Percentiles rank a stretch among this genome's conserved stretches.
These are phyloP conservation scores for Rhizomys pruinosus DNA, from an alignment of 2,113 vertebrate species.

Conservation along the genomic window DNA sequence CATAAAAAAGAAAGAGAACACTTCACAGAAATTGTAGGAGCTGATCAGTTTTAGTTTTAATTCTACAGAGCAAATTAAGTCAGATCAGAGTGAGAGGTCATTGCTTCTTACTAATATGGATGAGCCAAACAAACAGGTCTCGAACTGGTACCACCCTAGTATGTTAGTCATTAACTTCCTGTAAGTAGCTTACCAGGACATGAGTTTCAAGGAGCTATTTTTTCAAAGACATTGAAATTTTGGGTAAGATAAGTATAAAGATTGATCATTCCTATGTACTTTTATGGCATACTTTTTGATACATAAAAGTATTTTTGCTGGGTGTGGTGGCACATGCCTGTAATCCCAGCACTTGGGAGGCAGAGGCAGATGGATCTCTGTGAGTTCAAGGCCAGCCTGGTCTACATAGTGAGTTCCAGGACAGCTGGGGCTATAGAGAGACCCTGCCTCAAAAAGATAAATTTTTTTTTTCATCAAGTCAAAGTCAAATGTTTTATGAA, in stretches of 20 bases:
- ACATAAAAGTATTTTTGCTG: too few relatives aligned
- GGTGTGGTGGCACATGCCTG: too few relatives aligned
- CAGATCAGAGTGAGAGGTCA: not conserved
- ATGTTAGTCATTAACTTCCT: not conserved
- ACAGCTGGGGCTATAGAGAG: too few relatives aligned
- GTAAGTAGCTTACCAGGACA: not conserved
- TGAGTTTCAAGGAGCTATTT: not conserved
- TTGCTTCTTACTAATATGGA: not conserved
- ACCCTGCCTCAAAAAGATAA: too few relatives aligned
- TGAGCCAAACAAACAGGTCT: not conserved
- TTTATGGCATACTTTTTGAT: conserved; percentile 31
- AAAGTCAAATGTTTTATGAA: conserved; percentile 15
- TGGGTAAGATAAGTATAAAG: not conserved
- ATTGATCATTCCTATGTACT: not conserved
- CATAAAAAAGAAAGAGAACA: too few relatives aligned
- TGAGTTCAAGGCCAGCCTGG: too few relatives aligned
- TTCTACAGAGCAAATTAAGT: not conserved
- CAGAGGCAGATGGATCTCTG: too few relatives aligned
- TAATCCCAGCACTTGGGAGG: too few relatives aligned
- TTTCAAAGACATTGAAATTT: not conserved
- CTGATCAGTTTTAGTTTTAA: not conserved
- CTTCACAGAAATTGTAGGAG: not conserved
- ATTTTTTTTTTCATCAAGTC: conserved; percentile 53
- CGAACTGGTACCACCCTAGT: not conserved
- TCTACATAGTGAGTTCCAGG: too few relatives aligned